phyloP scores from a whole-genome alignment of 2,113 vertebrate species.

The Zapornia atra region DNA sequence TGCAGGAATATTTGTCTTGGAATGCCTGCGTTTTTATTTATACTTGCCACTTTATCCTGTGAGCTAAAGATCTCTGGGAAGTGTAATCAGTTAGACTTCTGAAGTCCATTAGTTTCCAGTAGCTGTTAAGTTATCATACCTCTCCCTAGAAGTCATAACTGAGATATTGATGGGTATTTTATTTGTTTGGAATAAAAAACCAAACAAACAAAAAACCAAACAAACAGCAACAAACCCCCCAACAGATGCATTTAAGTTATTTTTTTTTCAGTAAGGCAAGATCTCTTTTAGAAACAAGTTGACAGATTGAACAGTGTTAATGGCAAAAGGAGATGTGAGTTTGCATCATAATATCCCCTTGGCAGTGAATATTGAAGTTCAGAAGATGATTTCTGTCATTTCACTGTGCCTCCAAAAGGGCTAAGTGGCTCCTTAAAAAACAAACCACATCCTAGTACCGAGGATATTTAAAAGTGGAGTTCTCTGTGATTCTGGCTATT shows the following conservation, averaged over 20 bases:
- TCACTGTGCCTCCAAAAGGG: background rate
- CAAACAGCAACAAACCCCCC: too few species aligned
- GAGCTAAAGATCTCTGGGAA: background rate
- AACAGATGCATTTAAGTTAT: background rate
- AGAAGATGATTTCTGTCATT: background rate
- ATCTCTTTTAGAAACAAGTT: background rate
- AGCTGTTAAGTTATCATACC: background rate
- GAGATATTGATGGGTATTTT: background rate
- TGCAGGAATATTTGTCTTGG: background rate
- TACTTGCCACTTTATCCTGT: background rate
- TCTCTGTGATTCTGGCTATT: background rate
- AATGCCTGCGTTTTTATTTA: background rate
- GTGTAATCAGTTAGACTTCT: background rate
- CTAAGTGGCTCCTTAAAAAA: background rate
- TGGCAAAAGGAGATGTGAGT: background rate
- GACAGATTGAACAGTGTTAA: background rate
- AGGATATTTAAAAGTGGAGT: background rate
- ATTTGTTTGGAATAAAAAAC: background rate
- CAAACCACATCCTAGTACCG: background rate
- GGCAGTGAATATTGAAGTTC: background rate
- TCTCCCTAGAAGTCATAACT: conserved; percentile 1
- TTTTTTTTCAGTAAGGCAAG: background rate
- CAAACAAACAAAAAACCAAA: background rate
- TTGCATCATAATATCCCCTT: background rate
- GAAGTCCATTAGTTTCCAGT: background rate